Evolutionary conservation across 2,888 invertebrate species (phyloP).

Genomic region (Branchipolynoe longqiensis): DNA sequence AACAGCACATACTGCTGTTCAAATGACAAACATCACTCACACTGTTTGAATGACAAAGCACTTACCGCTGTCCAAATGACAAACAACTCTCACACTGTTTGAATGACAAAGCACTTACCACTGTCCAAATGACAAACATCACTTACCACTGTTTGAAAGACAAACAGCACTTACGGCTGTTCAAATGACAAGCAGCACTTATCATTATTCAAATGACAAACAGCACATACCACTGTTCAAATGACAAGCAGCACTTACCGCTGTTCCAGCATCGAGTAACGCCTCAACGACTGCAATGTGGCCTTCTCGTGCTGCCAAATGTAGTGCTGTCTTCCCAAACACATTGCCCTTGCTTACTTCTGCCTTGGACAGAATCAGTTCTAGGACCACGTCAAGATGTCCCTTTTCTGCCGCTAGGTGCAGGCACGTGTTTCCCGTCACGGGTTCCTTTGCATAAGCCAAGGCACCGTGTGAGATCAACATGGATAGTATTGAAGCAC

Average conservation of each 20-base stretch:
- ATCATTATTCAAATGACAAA: too few species aligned
- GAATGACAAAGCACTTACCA: too few species aligned
- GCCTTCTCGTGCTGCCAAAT: slow-evolving; percentile 57
- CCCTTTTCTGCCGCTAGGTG: slow-evolving; percentile 96
- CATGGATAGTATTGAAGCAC: slow-evolving; percentile 30
- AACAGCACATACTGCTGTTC: too few species aligned
- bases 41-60: too few species aligned
- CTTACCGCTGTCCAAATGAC: too few species aligned
- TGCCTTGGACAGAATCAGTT: slow-evolving; percentile 43
- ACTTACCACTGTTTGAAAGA: too few species aligned
- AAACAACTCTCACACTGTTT: too few species aligned
- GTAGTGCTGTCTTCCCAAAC: slow-evolving; percentile 58
- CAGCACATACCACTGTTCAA: too few species aligned
- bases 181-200: too few species aligned
- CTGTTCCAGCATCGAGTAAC: slow-evolving; percentile 57
- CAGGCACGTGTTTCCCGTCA: slow-evolving; percentile 96
- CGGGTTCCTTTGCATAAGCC: slow-evolving; percentile 85
- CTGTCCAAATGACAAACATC: too few species aligned
- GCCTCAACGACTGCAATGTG: slow-evolving; percentile 56
- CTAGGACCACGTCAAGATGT: slow-evolving; percentile 85
- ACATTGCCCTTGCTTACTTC: slow-evolving; percentile 53
- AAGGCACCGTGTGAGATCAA: slow-evolving; percentile 45
- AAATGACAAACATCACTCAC: too few species aligned
- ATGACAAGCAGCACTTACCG: slow-evolving; percentile 58
- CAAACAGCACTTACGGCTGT: too few species aligned